These are phyloP conservation scores for Apodemia hepburni DNA, from an alignment of 2,888 invertebrate genomes.

Conservation along the genomic window DNA sequence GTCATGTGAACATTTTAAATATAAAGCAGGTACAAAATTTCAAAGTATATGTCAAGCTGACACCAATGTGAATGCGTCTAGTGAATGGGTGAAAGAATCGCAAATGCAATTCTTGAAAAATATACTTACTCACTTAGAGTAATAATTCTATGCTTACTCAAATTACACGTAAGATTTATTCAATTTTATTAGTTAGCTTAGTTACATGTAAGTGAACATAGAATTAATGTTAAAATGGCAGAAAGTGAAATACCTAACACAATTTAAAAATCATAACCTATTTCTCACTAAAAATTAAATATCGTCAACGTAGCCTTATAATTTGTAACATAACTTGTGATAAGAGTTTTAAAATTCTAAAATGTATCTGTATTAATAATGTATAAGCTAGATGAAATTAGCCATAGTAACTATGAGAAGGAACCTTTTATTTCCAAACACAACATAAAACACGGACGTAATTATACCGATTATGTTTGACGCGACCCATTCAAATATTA, in stretches of 20 bases:
- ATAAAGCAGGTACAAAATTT: slow-evolving; percentile 46
- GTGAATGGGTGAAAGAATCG: background rate
- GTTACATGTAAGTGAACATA: background rate
- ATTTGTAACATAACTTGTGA: no score
- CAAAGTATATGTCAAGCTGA: slow-evolving; percentile 66
- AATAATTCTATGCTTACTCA: no score
- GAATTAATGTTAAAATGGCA: no score
- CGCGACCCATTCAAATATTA: slow-evolving; percentile 5
- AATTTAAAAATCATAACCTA: no score
- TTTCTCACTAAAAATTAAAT: no score
- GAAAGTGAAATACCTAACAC: no score
- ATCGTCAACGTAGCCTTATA: no score
- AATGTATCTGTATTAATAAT: no score
- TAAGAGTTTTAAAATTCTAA: no score
- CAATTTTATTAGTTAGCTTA: background rate
- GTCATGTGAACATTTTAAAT: background rate
- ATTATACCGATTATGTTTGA: background rate
- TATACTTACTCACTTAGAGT: no score
- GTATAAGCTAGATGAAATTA: background rate
- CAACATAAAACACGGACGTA: slow-evolving; percentile 3
- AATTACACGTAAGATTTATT: background rate
- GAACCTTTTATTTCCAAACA: background rate
- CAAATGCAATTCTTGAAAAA: background rate
- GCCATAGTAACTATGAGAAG: background rate
- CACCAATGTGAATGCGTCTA: slow-evolving; percentile 47